Evolutionary conservation across 2,113 vertebrate genomes (phyloP), one percentile per base, ranked within the genome.

Genomic region (Bos javanicus): DNA sequence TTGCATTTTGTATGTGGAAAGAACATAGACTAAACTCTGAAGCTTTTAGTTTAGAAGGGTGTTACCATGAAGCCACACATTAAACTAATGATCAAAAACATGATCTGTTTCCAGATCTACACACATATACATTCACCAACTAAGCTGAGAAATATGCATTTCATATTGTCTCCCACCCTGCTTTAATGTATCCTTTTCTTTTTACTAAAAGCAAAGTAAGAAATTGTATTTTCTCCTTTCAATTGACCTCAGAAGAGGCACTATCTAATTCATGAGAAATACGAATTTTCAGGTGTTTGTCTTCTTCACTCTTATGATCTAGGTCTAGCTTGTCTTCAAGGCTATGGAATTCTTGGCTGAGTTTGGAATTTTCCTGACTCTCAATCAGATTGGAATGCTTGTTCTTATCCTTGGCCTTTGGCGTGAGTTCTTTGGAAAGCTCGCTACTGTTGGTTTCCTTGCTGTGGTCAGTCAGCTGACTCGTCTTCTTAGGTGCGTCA

Each of bases 261-360:
- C 96, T 98, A 5, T 98, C 98, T 96, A 95, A n/a, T 71, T 98
- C 96, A 93, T 97, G 97, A 87, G 97, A 98, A 76, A 81, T 1
- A 0, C 9, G 95, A 25, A 97, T 80, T 87, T 97, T 95, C 52
- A 95, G 95, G 46, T 84, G 59, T 39, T 84, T 57, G 8, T 57
- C 87, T 60, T 96, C 90, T 46, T 97, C 12, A 48, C 98, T 97
- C 54, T 90, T 39, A 6, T 76, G 16, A 11, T 76, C 78, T 76
- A 25, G 43, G 57, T 95, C 96, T 28, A 97, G 95, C 0, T 98
- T 98, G 33, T 83, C 97, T 95, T 99, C 98, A 0, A 48, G 96
- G 76, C 96, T 96, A 0, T 97, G 91, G 0, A 94, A n/a, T 39
- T 97, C 93, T 1, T 19, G 95, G 82, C 50, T 97, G 96, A 97